Base-by-base conservation (phyloP, 2,797 vertebrate species). In the Eulemur rubriventer region DNA sequence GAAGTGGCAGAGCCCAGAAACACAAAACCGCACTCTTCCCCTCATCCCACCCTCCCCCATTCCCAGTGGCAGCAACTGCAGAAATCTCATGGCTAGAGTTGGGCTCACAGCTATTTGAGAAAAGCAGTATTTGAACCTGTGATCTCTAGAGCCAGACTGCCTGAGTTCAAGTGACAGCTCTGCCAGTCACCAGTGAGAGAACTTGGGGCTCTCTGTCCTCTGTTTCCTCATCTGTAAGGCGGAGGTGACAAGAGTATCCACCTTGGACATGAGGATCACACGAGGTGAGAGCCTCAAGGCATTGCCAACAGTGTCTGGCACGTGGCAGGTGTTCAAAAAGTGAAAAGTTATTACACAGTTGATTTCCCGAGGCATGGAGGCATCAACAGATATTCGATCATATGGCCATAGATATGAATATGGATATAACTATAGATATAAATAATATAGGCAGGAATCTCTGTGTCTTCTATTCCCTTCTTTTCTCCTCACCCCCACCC, bases 41-140 rank as follows among this genome's bases (percentile, higher is more conserved):
- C 3, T 46, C 10, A 35, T 17, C 14, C 17, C 2, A 20, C 6
- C 5, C 6, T 50, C 28, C 28, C 24, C 9, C 43, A 57, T 10
- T 33, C 0, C 0, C n/a, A 33, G 0, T 33, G 14, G 52, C 52
- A 72, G 61, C n/a, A 52, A 20, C 0, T 18, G 33, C n/a, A 79
- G 63, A 48, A 84, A 55, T 26, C 55, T 38, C 35, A 22, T 9
- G 22, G 33, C 5, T 80, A 52, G 14, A 63, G 14, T 1, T 2
- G 5, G 20, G 50, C 0, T 0, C 16, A 14, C 8, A 7, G 0
- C 4, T 28, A 9, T 38, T 30, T 7, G 35, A 81, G 28, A 75
- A 41, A 3, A 69, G 11, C 16, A 16, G 6, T 26, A 24, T 17
- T 61, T 35, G 75, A 38, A 18, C 1, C 48, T 4, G 3, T 3